These are phyloP conservation scores for Cathartes aura DNA, from an alignment of 2,113 vertebrate genomes.

Conservation along the genomic window DNA sequence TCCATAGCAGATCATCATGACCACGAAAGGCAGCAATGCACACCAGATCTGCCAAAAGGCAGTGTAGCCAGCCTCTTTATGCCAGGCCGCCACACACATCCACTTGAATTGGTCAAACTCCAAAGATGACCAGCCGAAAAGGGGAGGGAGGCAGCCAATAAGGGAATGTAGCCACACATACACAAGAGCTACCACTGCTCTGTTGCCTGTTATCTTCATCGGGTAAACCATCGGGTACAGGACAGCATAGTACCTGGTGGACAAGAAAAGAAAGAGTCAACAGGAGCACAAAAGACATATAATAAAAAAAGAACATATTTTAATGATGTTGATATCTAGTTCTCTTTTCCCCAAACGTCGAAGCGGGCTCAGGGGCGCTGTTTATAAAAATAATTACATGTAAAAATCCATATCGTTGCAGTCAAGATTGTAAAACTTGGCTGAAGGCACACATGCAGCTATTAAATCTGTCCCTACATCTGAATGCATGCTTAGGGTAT, in stretches of 20 bases:
- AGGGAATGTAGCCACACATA: slow-evolving; percentile 97
- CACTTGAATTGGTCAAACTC: slow-evolving; percentile 97
- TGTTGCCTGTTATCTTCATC: slow-evolving; percentile 97
- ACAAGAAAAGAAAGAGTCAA: not conserved
- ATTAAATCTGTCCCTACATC: not conserved
- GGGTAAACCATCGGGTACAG: slow-evolving; percentile 98
- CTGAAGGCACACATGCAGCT: not conserved
- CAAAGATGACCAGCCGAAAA: slow-evolving; percentile 94
- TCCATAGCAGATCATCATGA: slow-evolving; percentile 93
- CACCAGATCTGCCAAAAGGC: slow-evolving; percentile 97
- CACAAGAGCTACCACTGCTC: slow-evolving; percentile 88
- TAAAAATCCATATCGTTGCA: not conserved
- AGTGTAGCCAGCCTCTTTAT: slow-evolving; percentile 87
- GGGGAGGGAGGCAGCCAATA: slow-evolving; percentile 91
- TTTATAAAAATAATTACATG: not conserved
- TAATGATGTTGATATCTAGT: not conserved
- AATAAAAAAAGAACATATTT: not conserved
- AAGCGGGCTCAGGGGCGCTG: not conserved
- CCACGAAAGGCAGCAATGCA: slow-evolving; percentile 83
- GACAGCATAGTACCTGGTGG: slow-evolving; percentile 93
- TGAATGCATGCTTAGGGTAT: not conserved
- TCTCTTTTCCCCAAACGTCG: not conserved
- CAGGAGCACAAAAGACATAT: not conserved
- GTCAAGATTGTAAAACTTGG: not conserved
- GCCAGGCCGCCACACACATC: slow-evolving; percentile 96